Conservation (phyloP, 2,888 invertebrate genomes). For the Aplocera efformata region DNA sequence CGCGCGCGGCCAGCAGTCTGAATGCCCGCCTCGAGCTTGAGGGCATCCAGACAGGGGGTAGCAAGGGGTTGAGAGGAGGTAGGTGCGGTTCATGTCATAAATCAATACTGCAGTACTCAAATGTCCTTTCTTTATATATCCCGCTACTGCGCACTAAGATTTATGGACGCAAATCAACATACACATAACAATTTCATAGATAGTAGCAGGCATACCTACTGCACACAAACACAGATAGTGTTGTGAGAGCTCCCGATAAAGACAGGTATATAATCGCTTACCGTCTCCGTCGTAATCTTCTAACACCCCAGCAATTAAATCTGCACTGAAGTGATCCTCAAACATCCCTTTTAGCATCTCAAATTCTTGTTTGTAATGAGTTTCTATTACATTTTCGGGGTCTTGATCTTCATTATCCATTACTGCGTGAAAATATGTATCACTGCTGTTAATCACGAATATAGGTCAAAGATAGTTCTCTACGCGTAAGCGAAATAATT, state of each 20-base stretch:
- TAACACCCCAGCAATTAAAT: constrained; percentile 54
- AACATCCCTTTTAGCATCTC: constrained; percentile 56
- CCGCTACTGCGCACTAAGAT: constrained; percentile 22
- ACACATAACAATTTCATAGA: no score
- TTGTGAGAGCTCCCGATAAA: no score
- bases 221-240: no score
- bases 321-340: constrained; percentile 47
- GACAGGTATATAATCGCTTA: constrained; percentile 41
- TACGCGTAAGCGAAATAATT: no score
- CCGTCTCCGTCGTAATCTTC: constrained; percentile 62
- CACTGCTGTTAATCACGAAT: no score
- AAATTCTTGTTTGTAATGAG: constrained; percentile 34
- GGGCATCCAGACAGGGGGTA: neutral
- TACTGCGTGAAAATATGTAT: no score
- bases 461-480: no score
- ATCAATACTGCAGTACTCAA: constrained; percentile 14
- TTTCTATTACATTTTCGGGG: constrained; percentile 1
- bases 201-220: no score
- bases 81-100: constrained; percentile 4
- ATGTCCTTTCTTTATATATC: constrained; percentile 10
- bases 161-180: constrained; percentile 4
- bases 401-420: constrained; percentile 13
- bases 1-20: constrained; percentile 10
- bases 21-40: neutral
- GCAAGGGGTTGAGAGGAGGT: constrained; percentile 2